A percentile compares a stretch with the other conserved stretches of the same genome.
Evolutionary conservation across 2,888 invertebrate genomes (phyloP).

Genomic region (Omphaloscelis lunosa): DNA sequence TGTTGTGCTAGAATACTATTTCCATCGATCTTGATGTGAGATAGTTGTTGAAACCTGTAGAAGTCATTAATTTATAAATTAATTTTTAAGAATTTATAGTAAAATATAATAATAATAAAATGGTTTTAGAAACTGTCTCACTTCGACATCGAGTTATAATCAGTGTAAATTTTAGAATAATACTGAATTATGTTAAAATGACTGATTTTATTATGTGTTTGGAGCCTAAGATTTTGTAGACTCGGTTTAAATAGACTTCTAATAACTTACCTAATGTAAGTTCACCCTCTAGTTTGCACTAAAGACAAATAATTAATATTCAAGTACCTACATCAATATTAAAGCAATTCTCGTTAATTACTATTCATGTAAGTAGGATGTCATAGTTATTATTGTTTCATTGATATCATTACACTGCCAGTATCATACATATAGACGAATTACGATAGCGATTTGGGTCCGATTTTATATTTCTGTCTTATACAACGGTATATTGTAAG

Average conservation of each 20-base stretch:
- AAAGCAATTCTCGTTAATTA: constrained; percentile 90
- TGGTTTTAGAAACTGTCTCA: constrained; percentile 86
- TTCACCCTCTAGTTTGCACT: constrained; percentile 90
- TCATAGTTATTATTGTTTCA: constrained; percentile 81
- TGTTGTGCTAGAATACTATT: constrained; percentile 90
- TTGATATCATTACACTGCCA: constrained; percentile 89
- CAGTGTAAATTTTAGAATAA: constrained; percentile 90
- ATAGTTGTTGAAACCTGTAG: constrained; percentile 85
- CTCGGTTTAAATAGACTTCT: constrained; percentile 87
- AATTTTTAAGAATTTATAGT: constrained; percentile 89
- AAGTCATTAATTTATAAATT: constrained; percentile 90
- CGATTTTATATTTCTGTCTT: constrained; percentile 90
- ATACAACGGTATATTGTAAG: constrained; percentile 87
- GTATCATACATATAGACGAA: constrained; percentile 88
- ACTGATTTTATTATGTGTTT: constrained; percentile 91
- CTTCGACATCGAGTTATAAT: constrained; percentile 87
- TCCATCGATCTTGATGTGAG: constrained; percentile 87
- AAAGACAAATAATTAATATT: constrained; percentile 82
- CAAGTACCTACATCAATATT: constrained; percentile 84
- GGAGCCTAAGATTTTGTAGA: constrained; percentile 90
- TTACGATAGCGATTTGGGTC: constrained; percentile 87
- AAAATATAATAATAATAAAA: constrained; percentile 85
- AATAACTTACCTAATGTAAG: constrained; percentile 85
- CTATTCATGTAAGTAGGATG: constrained; percentile 88
- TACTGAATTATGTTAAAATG: constrained; percentile 90